These are phyloP conservation scores for Aspidapion aeneum DNA, from an alignment of 2,888 invertebrate genomes.

Conservation along the genomic window DNA sequence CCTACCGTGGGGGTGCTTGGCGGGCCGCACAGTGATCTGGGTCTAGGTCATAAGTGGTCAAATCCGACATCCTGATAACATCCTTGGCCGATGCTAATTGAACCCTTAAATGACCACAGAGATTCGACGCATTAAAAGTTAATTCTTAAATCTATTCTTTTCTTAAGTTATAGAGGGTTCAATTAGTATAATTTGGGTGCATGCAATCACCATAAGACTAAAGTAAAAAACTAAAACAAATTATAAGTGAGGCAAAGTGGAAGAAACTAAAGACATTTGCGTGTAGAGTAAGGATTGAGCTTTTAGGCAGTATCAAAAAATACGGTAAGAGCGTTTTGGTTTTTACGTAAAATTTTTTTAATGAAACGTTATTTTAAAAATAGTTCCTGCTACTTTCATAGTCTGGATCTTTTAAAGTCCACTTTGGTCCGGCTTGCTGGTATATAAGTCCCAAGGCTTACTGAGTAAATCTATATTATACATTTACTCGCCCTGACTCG, in stretches of 20 bases:
- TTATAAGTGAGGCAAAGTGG: slow-evolving; percentile 1
- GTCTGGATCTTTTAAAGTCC: background rate
- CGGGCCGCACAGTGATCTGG: slow-evolving; percentile 1
- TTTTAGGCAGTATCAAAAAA: slow-evolving; percentile 7
- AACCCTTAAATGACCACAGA: background rate
- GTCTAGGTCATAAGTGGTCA: too few species aligned
- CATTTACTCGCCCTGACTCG: background rate
- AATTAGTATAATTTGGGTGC: slow-evolving; percentile 2
- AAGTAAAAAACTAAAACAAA: slow-evolving; percentile 8
- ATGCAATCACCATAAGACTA: slow-evolving; percentile 6
- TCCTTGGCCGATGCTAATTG: too few species aligned
- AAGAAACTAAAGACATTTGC: background rate
- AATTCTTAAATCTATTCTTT: slow-evolving; percentile 3
- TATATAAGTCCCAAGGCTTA: background rate
- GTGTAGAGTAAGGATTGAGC: background rate
- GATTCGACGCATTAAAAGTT: slow-evolving; percentile 3
- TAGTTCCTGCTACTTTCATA: background rate
- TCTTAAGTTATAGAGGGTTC: slow-evolving; percentile 7
- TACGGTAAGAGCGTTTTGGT: slow-evolving; percentile 7
- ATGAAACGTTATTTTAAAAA: background rate
- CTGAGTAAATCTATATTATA: background rate
- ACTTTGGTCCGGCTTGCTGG: background rate
- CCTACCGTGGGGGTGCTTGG: too few species aligned
- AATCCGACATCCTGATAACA: too few species aligned
- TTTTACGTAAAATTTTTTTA: background rate